Conservation (phyloP, 2,888 invertebrate genomes). For the Idaea straminata region DNA sequence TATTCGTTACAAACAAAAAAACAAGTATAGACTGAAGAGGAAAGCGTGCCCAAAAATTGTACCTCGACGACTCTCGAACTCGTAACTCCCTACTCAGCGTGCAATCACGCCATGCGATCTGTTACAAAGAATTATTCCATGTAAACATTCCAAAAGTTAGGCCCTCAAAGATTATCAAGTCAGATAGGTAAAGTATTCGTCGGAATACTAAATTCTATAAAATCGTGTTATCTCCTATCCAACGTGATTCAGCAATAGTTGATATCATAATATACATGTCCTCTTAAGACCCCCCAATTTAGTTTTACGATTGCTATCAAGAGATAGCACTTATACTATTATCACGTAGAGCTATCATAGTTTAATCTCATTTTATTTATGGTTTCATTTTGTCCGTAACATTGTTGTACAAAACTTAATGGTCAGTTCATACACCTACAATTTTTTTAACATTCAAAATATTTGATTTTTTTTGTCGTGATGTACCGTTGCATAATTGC, state of each 20-base stretch:
- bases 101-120: no score
- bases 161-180: no score
- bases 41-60: no score
- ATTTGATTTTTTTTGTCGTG: no score
- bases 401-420: not conserved
- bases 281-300: not conserved
- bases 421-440: not conserved
- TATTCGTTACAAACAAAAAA: no score
- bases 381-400: not conserved
- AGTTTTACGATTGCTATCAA: not conserved
- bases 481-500: no score
- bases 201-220: not conserved
- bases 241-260: not conserved
- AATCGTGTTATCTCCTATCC: not conserved
- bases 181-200: not conserved
- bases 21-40: no score
- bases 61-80: no score
- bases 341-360: not conserved
- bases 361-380: not conserved
- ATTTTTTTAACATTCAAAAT: no score
- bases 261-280: not conserved
- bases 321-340: not conserved
- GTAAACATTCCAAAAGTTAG: no score
- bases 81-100: no score
- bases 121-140: no score